A percentile compares a stretch with the other conserved stretches of the same genome.
Conservation (phyloP, 1,140 invertebrate genomes). For the Lasioglossum albipes region DNA sequence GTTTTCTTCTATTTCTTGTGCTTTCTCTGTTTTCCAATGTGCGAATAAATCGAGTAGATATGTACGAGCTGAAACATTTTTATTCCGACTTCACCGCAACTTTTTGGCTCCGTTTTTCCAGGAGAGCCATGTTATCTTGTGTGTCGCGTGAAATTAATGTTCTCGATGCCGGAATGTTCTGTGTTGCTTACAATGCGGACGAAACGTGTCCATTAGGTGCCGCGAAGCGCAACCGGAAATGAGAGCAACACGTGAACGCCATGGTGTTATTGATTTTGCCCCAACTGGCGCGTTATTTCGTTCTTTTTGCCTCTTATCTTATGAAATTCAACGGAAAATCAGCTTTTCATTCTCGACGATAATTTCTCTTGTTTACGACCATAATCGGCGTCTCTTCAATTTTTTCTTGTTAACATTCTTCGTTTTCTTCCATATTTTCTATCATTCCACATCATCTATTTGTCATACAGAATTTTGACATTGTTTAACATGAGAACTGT, state of each 20-base stretch:
- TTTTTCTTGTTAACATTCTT: no score
- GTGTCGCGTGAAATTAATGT: background rate
- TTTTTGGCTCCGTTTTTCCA: background rate
- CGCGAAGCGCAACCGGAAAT: conserved; percentile 46
- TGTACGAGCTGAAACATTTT: no score
- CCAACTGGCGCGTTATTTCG: conserved; percentile 57
- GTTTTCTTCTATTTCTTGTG: no score
- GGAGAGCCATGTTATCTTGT: background rate
- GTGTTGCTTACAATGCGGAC: background rate
- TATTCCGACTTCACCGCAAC: no score
- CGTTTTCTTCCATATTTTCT: no score
- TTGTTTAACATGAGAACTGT: no score
- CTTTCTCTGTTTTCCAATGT: no score
- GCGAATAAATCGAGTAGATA: no score
- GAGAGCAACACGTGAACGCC: conserved; percentile 64
- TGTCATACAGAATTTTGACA: no score
- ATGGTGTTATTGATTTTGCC: conserved; percentile 62
- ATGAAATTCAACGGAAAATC: conserved; percentile 11
- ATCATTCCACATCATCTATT: no score
- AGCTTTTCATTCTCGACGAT: background rate
- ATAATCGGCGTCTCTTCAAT: no score
- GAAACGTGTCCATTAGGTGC: conserved; percentile 9
- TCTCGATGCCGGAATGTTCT: background rate
- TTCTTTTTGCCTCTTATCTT: background rate
- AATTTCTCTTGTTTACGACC: background rate